phyloP scores from a whole-genome alignment of 64 coral and sea anemone genomes.

The Actinia tenebrosa region DNA sequence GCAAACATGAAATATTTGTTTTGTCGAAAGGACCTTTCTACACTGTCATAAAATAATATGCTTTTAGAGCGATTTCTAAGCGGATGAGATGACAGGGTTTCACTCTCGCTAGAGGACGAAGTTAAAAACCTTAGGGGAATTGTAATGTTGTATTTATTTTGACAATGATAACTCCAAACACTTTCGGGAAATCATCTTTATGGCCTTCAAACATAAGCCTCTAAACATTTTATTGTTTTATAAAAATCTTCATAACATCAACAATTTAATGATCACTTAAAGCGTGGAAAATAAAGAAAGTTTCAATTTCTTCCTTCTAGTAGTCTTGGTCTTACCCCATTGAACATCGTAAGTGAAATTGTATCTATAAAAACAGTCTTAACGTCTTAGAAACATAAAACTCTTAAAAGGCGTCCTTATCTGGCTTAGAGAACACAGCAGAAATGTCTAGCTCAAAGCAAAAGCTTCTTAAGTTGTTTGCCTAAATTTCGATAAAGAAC shows the following conservation, averaged over 20 bases:
- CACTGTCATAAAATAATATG: neutral
- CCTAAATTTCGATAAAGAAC: neutral
- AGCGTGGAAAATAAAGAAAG: too few relatives aligned
- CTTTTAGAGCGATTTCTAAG: neutral
- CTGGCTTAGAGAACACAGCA: neutral
- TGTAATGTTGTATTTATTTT: neutral
- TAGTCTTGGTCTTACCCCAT: too few relatives aligned
- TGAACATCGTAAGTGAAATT: neutral
- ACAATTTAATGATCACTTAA: neutral
- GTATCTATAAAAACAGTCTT: neutral
- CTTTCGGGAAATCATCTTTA: neutral
- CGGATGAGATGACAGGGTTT: neutral
- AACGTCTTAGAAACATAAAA: neutral
- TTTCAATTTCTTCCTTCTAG: too few relatives aligned
- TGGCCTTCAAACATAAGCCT: neutral
- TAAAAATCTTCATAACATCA: neutral
- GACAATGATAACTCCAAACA: neutral
- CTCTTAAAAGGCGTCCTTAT: neutral
- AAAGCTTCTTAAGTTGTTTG: slow-evolving; percentile 6
- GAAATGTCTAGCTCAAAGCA: slow-evolving; percentile 4
- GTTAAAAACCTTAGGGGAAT: neutral
- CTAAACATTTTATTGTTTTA: neutral
- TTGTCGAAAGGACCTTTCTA: neutral
- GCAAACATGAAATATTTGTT: neutral
- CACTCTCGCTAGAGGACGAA: neutral